Evolutionary conservation across 2,797 vertebrate species (phyloP).

Genomic region (Pelobates cultripes): DNA sequence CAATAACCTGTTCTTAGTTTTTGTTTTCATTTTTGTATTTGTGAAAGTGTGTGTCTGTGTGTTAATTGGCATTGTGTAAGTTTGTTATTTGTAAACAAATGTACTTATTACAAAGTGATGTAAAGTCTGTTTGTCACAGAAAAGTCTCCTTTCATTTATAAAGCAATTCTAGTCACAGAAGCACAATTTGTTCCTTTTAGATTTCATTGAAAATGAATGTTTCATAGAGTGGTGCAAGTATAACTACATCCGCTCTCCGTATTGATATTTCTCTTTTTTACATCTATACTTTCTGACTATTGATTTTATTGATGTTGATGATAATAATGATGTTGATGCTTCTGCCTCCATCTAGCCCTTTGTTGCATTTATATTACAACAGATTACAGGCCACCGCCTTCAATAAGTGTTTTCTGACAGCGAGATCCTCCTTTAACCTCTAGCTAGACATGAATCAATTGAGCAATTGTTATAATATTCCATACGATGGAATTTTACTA

Average conservation of each 20-base stretch:
- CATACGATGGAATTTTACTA: conserved; percentile 33
- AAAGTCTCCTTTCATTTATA: too few relatives aligned
- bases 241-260: conserved; percentile 7
- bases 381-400: conserved; percentile 35
- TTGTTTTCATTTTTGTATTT: too few relatives aligned
- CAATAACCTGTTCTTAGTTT: too few relatives aligned
- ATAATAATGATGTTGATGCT: conserved; percentile 25
- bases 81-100: too few relatives aligned
- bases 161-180: too few relatives aligned
- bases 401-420: conserved; percentile 46
- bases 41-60: too few relatives aligned
- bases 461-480: conserved; percentile 40
- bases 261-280: conserved; percentile 23
- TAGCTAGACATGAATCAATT: conserved; percentile 33
- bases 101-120: too few relatives aligned
- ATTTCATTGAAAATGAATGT: conserved; percentile 8
- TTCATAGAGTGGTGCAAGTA: not conserved
- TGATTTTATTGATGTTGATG: conserved; percentile 23
- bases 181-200: not conserved
- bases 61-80: too few relatives aligned
- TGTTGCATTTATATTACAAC: conserved; percentile 33
- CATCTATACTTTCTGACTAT: conserved; percentile 24
- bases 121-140: too few relatives aligned
- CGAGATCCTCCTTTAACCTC: conserved; percentile 27
- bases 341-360: conserved; percentile 1